A percentile compares a stretch with the other conserved stretches of the same genome.
These are phyloP conservation scores for Aurelia coerulea DNA, from an alignment of 30 jellyfish, hydroid and myxozoan genomes.

Conservation along the genomic window DNA sequence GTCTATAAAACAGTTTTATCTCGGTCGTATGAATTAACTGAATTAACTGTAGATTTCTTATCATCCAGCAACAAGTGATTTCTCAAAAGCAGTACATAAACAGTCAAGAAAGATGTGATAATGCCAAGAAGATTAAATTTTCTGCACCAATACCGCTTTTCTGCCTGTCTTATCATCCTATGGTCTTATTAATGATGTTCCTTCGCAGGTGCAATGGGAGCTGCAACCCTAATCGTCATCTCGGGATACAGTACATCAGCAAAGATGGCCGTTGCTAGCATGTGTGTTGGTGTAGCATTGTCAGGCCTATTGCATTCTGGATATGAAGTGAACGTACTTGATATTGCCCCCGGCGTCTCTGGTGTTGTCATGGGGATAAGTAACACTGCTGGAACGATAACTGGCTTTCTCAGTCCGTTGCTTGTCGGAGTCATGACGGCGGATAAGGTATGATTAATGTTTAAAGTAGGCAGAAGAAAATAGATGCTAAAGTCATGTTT, in stretches of 20 bases:
- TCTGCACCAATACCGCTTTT: too few species aligned
- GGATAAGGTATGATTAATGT: constrained; percentile 70
- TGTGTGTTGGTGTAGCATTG: constrained; percentile 98
- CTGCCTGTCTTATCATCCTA: too few species aligned
- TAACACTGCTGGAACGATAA: constrained; percentile 97
- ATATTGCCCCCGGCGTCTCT: constrained; percentile 95
- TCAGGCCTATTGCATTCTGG: constrained; percentile 96
- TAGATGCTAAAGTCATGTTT: too few species aligned
- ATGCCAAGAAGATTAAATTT: too few species aligned
- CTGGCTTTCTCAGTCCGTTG: constrained; percentile 96
- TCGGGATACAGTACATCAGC: constrained; percentile 96
- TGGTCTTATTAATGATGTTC: too few species aligned
- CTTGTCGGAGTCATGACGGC: constrained; percentile 97
- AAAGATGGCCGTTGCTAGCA: constrained; percentile 86
- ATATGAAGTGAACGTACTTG: constrained; percentile 93
- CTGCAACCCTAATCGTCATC: constrained; percentile 90
- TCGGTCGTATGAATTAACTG: too few species aligned
- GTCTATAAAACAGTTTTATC: too few species aligned
- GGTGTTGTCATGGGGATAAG: constrained; percentile 97
- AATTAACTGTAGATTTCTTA: too few species aligned
- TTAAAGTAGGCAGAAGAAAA: too few species aligned
- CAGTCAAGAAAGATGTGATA: too few species aligned
- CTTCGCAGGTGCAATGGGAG: constrained; percentile 90
- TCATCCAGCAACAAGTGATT: too few species aligned
- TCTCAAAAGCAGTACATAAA: too few species aligned